phyloP scores from a whole-genome alignment of 1,140 invertebrate genomes.

The Ladona fulva region DNA sequence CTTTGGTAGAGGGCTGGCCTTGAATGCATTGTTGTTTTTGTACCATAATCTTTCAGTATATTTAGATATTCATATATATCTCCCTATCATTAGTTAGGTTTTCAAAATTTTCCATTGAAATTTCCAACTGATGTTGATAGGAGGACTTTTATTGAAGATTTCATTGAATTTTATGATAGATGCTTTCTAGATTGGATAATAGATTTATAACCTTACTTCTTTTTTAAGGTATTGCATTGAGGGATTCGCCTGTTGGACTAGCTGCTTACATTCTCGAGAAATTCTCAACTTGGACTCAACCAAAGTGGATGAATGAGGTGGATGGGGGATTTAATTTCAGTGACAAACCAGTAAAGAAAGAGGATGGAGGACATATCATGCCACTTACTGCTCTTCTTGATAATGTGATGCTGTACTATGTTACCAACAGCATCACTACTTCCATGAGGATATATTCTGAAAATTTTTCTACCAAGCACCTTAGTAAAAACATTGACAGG shows the following conservation, averaged over 20 bases:
- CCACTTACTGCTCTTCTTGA: slow-evolving; percentile 69
- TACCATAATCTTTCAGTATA: no score
- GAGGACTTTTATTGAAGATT: no score
- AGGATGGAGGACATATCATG: slow-evolving; percentile 29
- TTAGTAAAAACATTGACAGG: slow-evolving; percentile 38
- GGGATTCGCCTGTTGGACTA: slow-evolving; percentile 60
- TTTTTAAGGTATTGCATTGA: slow-evolving; percentile 47
- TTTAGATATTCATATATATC: no score
- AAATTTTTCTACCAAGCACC: slow-evolving; percentile 36
- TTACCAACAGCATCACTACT: slow-evolving; percentile 63
- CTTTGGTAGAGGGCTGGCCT: no score
- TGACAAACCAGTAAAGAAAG: slow-evolving; percentile 31
- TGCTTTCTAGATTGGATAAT: no score
- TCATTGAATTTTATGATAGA: no score
- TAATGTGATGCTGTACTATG: slow-evolving; percentile 84
- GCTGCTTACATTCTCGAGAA: slow-evolving; percentile 81
- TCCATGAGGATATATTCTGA: slow-evolving; percentile 69
- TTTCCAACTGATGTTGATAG: no score
- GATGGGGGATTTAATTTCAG: slow-evolving; percentile 60
- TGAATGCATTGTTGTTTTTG: no score
- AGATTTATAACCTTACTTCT: neutral
- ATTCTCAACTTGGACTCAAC: slow-evolving; percentile 67
- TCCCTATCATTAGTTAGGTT: no score
- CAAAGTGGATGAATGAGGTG: slow-evolving; percentile 38
- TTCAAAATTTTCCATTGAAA: no score